Conservation (phyloP, 2,888 invertebrate species). For the Rhogogaster chlorosoma region DNA sequence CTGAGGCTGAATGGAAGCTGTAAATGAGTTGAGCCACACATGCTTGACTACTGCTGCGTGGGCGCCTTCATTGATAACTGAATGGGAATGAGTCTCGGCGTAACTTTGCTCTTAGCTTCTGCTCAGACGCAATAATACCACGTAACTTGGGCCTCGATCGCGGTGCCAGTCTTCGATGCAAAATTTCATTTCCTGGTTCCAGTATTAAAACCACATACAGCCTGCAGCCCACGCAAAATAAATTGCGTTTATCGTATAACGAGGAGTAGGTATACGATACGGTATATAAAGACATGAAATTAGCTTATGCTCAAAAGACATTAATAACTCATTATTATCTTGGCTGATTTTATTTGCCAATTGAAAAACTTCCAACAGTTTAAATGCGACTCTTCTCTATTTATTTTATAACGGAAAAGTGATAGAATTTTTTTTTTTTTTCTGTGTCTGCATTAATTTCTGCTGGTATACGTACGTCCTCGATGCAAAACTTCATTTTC, state of each 20-base stretch:
- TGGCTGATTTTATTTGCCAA: background rate
- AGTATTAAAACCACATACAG: background rate
- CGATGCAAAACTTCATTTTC: constrained; percentile 10
- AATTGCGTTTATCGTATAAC: constrained; percentile 7
- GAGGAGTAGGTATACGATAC: constrained; percentile 11
- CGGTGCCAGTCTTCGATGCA: constrained; percentile 22
- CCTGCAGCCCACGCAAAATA: constrained; percentile 16
- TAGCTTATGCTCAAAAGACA: background rate
- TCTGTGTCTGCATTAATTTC: background rate
- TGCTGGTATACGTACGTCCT: background rate
- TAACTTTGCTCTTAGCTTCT: constrained; percentile 38
- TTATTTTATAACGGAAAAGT: background rate
- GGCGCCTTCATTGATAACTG: constrained; percentile 70
- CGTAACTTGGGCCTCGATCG: constrained; percentile 15
- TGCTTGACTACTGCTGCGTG: constrained; percentile 58
- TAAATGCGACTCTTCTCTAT: background rate
- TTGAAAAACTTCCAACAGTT: background rate
- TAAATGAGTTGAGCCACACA: constrained; percentile 58
- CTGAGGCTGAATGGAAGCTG: constrained; percentile 56
- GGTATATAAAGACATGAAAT: background rate
- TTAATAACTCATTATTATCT: background rate
- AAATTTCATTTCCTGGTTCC: constrained; percentile 36
- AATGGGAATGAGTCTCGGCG: constrained; percentile 57
- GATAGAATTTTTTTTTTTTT: too few relatives aligned
- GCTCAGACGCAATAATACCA: constrained; percentile 29